These are phyloP conservation scores for Ophion ellenae DNA, from an alignment of 2,888 invertebrate species.

Conservation along the genomic window DNA sequence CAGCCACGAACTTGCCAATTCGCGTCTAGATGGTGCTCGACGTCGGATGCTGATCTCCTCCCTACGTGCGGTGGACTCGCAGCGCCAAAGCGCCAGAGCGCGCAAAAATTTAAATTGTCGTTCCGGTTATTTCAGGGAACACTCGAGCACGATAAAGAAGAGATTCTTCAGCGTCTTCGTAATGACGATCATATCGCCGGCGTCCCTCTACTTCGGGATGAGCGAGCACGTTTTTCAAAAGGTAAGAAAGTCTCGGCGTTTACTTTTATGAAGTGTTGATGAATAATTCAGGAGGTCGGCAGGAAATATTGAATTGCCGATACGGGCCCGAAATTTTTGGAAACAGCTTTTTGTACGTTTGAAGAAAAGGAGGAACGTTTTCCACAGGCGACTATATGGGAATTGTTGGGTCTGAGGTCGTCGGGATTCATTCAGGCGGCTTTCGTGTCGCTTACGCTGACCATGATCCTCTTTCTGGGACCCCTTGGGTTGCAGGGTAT, in stretches of 20 bases:
- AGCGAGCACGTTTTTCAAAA: conserved; percentile 87
- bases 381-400: conserved; percentile 87
- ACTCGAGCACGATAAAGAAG: conserved; percentile 94
- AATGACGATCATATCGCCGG: conserved; percentile 92
- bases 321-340: neutral
- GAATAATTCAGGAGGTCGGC: too few species aligned
- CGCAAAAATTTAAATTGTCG: conserved; percentile 56
- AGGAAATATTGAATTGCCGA: too few species aligned
- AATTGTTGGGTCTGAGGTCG: conserved; percentile 90
- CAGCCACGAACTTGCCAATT: conserved; percentile 73
- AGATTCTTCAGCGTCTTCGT: conserved; percentile 94
- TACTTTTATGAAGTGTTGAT: neutral
- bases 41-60: conserved; percentile 41
- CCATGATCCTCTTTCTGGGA: conserved; percentile 93
- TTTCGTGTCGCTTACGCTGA: conserved; percentile 90
- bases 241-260: conserved; percentile 77
- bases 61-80: conserved; percentile 1
- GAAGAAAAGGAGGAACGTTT: conserved; percentile 59
- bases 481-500: conserved; percentile 90
- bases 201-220: conserved; percentile 90
- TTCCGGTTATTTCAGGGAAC: conserved; percentile 88
- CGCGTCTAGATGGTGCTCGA: conserved; percentile 67
- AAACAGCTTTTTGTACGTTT: neutral
- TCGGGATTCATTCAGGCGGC: conserved; percentile 90
- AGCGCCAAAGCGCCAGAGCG: conserved; percentile 30